Base-by-base conservation (phyloP, 2,113 vertebrate genomes). In the Ascaphus truei region DNA sequence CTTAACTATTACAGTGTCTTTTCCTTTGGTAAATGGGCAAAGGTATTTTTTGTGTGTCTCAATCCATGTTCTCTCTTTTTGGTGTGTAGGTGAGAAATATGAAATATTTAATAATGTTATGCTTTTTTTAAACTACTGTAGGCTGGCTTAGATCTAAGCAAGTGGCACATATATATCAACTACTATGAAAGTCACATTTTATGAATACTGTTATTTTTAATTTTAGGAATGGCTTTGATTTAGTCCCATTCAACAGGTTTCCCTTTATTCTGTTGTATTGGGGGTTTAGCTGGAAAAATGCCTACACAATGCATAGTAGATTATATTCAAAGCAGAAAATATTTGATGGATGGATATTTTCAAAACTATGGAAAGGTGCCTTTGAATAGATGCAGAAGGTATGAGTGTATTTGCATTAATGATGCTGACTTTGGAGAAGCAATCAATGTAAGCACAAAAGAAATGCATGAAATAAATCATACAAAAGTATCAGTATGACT, bases 401-500 rank as follows among this genome's bases (percentile, higher is more conserved):
- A 48, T 11, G 34, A 61, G 57, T 61, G 34, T 51, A 69, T 69
- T 69, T 69, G 67, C 67, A 69, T 69, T 61, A 69, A 69, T 69
- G 67, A 69, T 69, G 57, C 67, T n/a, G 67, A 34, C 52, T 69
- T 61, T 52, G 34, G 26, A 69, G 61, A 69, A 61, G 67, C 67
- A 69, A 69, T 69, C 67, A 69, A 69, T 69, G 67, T 41, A 31
- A 69, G 66, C 67, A 69, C 67, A 69, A 69, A 51, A 52, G 67
- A 60, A 66, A 61, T 51, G 56, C 56, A 51, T 31, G 57, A 52
- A 60, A 69, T 69, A 69, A 69, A 69, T 61, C 67, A 59, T 59
- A 68, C 41, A 52, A 69, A 51, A 61, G 67, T 69, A 68, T 68
- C 65, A 50, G 31, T n/a, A n/a, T n/a, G 34, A 52, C 67, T 60